Evolutionary conservation across 2,113 vertebrate genomes (phyloP), one percentile per base, ranked within the genome.

Genomic region (Lutjanus erythropterus): DNA sequence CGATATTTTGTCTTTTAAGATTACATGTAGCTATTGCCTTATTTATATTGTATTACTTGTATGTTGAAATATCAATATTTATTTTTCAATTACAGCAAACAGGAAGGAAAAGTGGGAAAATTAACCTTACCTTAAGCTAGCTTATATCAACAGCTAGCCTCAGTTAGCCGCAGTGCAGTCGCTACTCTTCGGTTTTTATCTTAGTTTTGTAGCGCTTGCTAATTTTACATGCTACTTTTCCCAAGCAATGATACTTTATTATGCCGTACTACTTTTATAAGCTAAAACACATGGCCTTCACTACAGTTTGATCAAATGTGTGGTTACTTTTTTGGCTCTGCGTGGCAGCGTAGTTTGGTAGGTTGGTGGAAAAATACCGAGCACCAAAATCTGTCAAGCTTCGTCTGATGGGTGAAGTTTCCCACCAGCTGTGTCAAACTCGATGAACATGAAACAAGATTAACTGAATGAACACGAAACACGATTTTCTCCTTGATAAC

Each of bases 231-330:
- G 23, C 8, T 18, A 3, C 19, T 29, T 3, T 9, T 1, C 15
- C 15, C 3, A 11, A 0, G 1, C 25, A 25, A 25, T 23, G 23
- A 5, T 14, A 2, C 2, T 7, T 27, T 7, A 3, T 0, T 15
- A 53, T 53, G 11, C 1, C 11, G 14, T 14, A 25, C 50, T 27
- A 7, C 4, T 55, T 55, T 52, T 6, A 50, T 25, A 9, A 3
- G 25, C 2, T 16, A 16, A 29, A 55, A 29, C 12, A 1, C 23
- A 25, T 31, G 33, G 16, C 29, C 11, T 70, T 55, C 14, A 42
- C 3, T 29, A n/a, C 3, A 31, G 10, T 29, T 18, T 39, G 46
- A 35, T 15, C 14, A 18, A 25, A 27, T 23, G 10, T 16, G 46
- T 50, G 5, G n/a, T 21, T 21, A 21, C 25, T 1, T 56, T 56